phyloP scores from a whole-genome alignment of 2,888 invertebrate species.

The Patella caerulea region DNA sequence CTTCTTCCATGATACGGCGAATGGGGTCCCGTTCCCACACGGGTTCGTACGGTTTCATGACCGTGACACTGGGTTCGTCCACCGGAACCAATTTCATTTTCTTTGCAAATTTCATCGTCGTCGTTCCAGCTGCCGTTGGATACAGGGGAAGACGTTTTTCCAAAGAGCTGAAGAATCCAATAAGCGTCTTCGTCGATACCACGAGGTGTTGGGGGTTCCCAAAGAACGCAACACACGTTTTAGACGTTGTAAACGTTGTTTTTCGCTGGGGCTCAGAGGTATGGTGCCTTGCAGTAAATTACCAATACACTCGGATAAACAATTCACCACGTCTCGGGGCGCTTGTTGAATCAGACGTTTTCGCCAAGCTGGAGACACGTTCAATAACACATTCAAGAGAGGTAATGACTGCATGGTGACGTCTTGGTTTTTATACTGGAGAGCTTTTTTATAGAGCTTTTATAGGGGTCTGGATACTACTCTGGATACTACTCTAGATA shows the following conservation, averaged over 20 bases:
- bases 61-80: not conserved
- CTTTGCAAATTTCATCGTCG: not conserved
- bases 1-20: not conserved
- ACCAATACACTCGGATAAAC: not conserved
- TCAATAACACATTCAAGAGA: no score
- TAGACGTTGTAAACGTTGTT: not conserved
- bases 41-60: not conserved
- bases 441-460: no score
- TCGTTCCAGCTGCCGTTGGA: no score
- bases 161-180: not conserved
- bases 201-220: not conserved
- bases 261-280: not conserved
- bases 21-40: not conserved
- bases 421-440: no score
- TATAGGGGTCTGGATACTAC: no score
- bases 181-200: not conserved
- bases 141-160: no score
- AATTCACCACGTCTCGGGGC: not conserved
- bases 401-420: no score
- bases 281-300: not conserved
- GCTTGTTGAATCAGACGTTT: no score
- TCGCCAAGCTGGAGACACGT: no score
- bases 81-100: constrained; percentile 1
- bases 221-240: not conserved
- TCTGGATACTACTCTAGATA: no score